These are phyloP conservation scores for Pseudomugil gertrudae DNA, from an alignment of 2,797 vertebrate species.

Conservation along the genomic window DNA sequence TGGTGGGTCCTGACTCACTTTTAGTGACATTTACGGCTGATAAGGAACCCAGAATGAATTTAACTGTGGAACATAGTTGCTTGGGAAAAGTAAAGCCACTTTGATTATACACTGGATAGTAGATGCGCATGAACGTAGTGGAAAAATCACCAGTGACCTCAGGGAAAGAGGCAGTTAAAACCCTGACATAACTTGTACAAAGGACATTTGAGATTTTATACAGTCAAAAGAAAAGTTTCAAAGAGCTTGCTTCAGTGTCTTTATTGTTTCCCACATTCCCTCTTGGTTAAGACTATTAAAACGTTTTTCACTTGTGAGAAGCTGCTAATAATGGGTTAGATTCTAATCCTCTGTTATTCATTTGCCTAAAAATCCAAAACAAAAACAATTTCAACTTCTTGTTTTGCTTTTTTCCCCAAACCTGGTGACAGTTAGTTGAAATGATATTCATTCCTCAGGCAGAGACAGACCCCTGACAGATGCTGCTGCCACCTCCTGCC, in stretches of 20 bases:
- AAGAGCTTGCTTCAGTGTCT: constrained; percentile 30
- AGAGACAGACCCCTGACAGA: constrained; percentile 43
- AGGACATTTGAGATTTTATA: constrained; percentile 29
- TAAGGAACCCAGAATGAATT: not conserved
- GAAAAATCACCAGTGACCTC: constrained; percentile 24
- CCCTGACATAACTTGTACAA: constrained; percentile 25
- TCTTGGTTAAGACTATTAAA: constrained; percentile 12
- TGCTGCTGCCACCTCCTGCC: constrained; percentile 52
- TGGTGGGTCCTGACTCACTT: not conserved
- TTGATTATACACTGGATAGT: not conserved
- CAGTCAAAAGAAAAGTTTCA: constrained; percentile 27
- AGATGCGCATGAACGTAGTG: constrained; percentile 12
- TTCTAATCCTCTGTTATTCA: constrained; percentile 1
- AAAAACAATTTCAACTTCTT: not conserved
- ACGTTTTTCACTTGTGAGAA: constrained; percentile 8
- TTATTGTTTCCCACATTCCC: not conserved
- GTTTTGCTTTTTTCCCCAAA: not conserved
- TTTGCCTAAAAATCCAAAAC: constrained; percentile 6
- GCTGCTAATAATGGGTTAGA: not conserved
- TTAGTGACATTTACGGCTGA: not conserved
- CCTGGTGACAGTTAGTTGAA: constrained; percentile 39
- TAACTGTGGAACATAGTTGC: not conserved
- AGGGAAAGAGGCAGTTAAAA: constrained; percentile 29
- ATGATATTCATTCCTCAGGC: constrained; percentile 56
- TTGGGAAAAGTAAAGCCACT: constrained; percentile 2